phyloP scores from a whole-genome alignment of 2,797 vertebrate genomes.

The Epinephelus awoara region DNA sequence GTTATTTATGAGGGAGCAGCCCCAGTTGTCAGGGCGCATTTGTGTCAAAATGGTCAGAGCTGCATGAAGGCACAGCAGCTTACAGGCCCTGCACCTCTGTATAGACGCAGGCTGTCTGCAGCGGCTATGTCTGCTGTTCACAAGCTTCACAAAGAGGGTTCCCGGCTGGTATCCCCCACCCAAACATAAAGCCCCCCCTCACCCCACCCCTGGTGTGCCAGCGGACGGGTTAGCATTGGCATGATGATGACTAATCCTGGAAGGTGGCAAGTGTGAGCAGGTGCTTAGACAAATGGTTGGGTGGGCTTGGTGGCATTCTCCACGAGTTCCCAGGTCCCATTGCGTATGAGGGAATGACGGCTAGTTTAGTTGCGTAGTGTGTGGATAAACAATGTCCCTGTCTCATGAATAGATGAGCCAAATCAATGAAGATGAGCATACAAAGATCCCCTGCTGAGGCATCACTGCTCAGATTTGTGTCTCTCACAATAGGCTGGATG shows the following conservation, averaged over 20 bases:
- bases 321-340: slow-evolving; percentile 77
- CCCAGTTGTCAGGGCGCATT: slow-evolving; percentile 87
- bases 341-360: slow-evolving; percentile 70
- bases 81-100: slow-evolving; percentile 80
- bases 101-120: slow-evolving; percentile 73
- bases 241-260: slow-evolving; percentile 81
- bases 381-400: slow-evolving; percentile 84
- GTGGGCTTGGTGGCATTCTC: slow-evolving; percentile 68
- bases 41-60: slow-evolving; percentile 89
- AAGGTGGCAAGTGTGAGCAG: slow-evolving; percentile 83
- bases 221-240: slow-evolving; percentile 67
- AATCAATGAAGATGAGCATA: slow-evolving; percentile 87
- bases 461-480: slow-evolving; percentile 88
- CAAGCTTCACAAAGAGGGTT: slow-evolving; percentile 76
- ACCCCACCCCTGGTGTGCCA: slow-evolving; percentile 71
- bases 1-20: slow-evolving; percentile 88
- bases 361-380: slow-evolving; percentile 78
- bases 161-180: slow-evolving; percentile 60
- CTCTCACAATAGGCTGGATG: slow-evolving; percentile 87
- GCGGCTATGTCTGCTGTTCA: slow-evolving; percentile 70
- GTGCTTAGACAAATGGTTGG: slow-evolving; percentile 81
- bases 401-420: slow-evolving; percentile 88
- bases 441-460: slow-evolving; percentile 88
- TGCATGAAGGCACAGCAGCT: slow-evolving; percentile 86
- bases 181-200: slow-evolving; percentile 48